A percentile compares a stretch with the other conserved stretches of the same genome.
phyloP scores from a whole-genome alignment of 2,113 vertebrate species.

The Mustelus asterias region DNA sequence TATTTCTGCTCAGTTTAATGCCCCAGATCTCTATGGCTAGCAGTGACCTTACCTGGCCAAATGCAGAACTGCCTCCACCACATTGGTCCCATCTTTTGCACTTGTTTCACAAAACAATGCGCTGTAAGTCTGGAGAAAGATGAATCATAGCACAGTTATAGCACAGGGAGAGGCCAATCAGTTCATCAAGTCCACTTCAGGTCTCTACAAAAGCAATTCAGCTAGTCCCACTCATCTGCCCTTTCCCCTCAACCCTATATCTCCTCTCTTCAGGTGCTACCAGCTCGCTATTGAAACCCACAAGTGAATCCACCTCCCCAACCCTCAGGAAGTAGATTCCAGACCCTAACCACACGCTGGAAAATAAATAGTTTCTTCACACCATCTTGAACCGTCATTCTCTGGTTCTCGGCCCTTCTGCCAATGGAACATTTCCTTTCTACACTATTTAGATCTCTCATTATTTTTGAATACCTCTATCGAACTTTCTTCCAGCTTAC shows the following conservation, averaged over 20 bases:
- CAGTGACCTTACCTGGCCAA: conserved; percentile 50
- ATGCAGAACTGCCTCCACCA: conserved; percentile 58
- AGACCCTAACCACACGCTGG: too few relatives aligned
- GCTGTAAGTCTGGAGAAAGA: conserved; percentile 53
- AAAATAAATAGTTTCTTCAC: too few relatives aligned
- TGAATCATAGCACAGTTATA: background rate
- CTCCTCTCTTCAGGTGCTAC: background rate
- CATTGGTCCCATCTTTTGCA: conserved; percentile 59
- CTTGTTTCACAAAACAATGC: conserved; percentile 66
- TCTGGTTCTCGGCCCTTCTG: background rate
- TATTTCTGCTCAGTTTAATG: background rate
- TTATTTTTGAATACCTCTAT: background rate
- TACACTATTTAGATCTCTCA: background rate
- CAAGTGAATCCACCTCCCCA: background rate
- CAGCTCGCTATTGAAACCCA: background rate
- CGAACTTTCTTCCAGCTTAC: too few relatives aligned
- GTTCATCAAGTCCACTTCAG: background rate
- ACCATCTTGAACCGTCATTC: background rate
- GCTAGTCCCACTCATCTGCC: too few relatives aligned
- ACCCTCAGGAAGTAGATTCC: too few relatives aligned
- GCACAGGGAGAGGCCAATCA: background rate
- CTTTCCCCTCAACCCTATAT: background rate
- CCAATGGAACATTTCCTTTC: too few relatives aligned
- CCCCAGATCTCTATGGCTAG: background rate
- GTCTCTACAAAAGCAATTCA: background rate